phyloP scores from a whole-genome alignment of 2,113 vertebrate species.

The Rhinopomastus cyanomelas region DNA sequence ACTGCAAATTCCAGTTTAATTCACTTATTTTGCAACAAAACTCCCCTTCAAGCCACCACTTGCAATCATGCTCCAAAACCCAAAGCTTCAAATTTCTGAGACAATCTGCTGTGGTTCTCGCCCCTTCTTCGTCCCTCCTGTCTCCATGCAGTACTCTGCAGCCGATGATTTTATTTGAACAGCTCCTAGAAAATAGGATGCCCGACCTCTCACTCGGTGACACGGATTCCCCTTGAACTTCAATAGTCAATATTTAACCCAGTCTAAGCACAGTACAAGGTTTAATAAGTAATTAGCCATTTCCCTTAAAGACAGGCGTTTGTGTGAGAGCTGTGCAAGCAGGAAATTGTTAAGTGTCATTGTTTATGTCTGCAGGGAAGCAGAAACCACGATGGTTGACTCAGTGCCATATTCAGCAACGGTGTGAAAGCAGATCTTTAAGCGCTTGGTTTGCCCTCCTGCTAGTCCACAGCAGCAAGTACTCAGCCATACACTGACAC shows the following conservation, averaged over 20 bases:
- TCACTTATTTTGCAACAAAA: not conserved
- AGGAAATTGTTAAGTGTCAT: slow-evolving; percentile 78
- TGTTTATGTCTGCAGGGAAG: slow-evolving; percentile 77
- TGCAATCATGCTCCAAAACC: not conserved
- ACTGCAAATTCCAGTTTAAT: not conserved
- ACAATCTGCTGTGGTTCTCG: not conserved
- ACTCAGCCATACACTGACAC: not conserved
- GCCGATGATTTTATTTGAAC: not conserved
- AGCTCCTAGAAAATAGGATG: not conserved
- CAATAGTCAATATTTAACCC: slow-evolving; percentile 50
- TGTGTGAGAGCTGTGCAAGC: slow-evolving; percentile 38
- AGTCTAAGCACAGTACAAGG: not conserved
- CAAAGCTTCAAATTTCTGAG: not conserved
- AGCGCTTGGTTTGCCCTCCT: not conserved
- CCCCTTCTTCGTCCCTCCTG: not conserved
- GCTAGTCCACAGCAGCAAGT: not conserved
- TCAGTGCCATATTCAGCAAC: not conserved
- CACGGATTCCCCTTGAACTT: not conserved
- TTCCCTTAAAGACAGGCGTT: slow-evolving; percentile 30
- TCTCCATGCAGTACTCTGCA: not conserved
- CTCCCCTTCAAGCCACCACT: not conserved
- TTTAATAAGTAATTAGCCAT: slow-evolving; percentile 56
- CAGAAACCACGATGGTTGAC: slow-evolving; percentile 63
- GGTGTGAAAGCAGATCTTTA: not conserved
- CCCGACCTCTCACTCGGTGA: not conserved